Evolutionary conservation across 30 jellyfish, hydroid and myxozoan species (phyloP).

Genomic region (Pelagia noctiluca): DNA sequence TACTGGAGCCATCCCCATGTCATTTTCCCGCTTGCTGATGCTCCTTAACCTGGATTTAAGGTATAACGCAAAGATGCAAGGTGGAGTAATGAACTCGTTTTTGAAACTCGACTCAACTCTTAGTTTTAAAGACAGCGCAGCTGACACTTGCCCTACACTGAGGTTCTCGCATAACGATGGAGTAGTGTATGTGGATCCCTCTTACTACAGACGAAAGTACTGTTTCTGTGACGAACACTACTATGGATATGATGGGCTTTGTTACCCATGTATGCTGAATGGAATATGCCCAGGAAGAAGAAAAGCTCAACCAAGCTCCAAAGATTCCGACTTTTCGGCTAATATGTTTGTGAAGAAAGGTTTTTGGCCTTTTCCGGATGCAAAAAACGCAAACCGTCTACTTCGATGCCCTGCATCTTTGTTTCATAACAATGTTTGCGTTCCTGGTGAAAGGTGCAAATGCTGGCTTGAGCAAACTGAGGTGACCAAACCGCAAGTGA

Average conservation of each 20-base stretch:
- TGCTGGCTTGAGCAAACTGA: neutral
- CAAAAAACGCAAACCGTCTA: conserved; percentile 14
- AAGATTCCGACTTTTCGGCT: conserved; percentile 6
- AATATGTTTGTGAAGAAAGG: conserved; percentile 37
- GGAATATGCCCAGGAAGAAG: conserved; percentile 41
- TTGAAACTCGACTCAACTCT: conserved; percentile 26
- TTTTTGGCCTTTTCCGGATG: conserved; percentile 59
- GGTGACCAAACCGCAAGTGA: neutral
- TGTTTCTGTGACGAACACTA: conserved; percentile 58
- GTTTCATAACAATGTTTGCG: conserved; percentile 30
- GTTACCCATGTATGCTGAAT: conserved; percentile 40
- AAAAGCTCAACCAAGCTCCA: neutral
- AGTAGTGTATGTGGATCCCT: conserved; percentile 34
- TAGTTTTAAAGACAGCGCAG: conserved; percentile 7
- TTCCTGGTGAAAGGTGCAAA: conserved; percentile 36
- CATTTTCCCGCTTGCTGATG: conserved; percentile 53
- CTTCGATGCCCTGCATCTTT: conserved; percentile 39
- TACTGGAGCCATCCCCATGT: conserved; percentile 43
- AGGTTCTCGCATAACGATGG: conserved; percentile 63
- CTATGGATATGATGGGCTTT: conserved; percentile 49
- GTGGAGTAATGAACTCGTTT: conserved; percentile 26
- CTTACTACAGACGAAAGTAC: conserved; percentile 50
- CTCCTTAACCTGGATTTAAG: conserved; percentile 32
- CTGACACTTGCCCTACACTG: conserved; percentile 46
- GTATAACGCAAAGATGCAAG: conserved; percentile 27